Base-by-base conservation (phyloP, 2,888 invertebrate genomes). In the Ennomos erosarius region DNA sequence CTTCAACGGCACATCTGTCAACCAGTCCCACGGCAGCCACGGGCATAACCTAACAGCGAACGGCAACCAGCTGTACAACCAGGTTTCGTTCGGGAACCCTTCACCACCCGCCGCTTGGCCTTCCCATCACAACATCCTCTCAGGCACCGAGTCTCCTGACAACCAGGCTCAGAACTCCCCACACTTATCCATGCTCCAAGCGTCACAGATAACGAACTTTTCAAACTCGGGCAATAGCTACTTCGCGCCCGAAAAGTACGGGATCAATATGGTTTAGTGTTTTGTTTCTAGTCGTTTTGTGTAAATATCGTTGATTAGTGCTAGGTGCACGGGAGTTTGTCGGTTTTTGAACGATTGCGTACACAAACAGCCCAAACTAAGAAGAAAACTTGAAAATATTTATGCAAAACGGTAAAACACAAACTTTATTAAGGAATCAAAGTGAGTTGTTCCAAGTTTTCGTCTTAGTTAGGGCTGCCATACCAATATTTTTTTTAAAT, bases 261-360 rank as follows among this genome's bases (percentile, higher is more conserved):
- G 93, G 55, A 92, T 93, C 47, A 93, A 93, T 80, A 93, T 93
- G 93, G 93, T 93, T 74, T 93, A 92, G 88, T 88, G 78, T 64
- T 86, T 78, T 40, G 65, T 43, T 47, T 60, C 70, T 69, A 73
- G 68, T 64, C 55, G 65, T 60, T 68, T 73, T 50, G 59, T 55
- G 59, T 59, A 59, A 55, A 51, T 59, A 51, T 55, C 55, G 51
- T 55, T 59, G 54, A 51, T 35, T 59, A 57, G 52, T 68, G 42
- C 45, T 59, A 40, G 40, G 10, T 68, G 67, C 42, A 56, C 47
- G 65, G 48, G 66, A 62, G 52, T 73, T 69, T 62, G 67, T 62
- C 67, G 66, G 53, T 67, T 63, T 64, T 50, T 34, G 52, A 40
- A 59, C 39, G 34, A 10, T 37, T 52, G 45, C 4, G 5, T 43